Evolutionary conservation across 2,113 vertebrate species (phyloP).

Genomic region (Periophthalmus modestus): DNA sequence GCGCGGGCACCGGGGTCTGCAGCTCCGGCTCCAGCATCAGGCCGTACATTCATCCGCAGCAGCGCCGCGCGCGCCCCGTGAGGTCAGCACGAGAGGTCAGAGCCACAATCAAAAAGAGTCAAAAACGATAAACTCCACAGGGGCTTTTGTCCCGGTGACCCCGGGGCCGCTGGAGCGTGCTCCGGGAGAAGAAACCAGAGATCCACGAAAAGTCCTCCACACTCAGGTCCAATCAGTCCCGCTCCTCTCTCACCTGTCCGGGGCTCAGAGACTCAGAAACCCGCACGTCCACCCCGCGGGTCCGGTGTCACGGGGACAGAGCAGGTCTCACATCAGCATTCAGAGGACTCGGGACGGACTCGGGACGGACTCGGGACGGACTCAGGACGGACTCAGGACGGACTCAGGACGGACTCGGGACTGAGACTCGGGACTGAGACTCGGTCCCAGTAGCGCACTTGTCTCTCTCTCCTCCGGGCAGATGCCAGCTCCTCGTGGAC

Average conservation of each 20-base stretch:
- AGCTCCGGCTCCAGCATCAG: constrained; percentile 99
- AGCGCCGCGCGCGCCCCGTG: not conserved
- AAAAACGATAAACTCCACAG: not conserved
- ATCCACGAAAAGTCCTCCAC: not conserved
- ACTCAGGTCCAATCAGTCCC: not conserved
- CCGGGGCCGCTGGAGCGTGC: too few species aligned
- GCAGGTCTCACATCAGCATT: not conserved
- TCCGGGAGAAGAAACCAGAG: not conserved
- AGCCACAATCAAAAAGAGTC: not conserved
- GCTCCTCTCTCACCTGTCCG: not conserved
- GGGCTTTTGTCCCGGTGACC: not conserved
- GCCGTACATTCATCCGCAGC: constrained; percentile 88
- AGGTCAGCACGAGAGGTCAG: not conserved
- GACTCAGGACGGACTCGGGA: too few species aligned
- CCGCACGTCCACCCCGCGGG: not conserved
- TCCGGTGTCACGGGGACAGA: not conserved
- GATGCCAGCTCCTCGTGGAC: too few species aligned
- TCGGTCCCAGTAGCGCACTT: too few species aligned
- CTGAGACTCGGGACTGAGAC: too few species aligned
- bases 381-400: too few species aligned
- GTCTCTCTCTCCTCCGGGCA: too few species aligned
- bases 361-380: too few species aligned
- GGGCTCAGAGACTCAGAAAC: not conserved
- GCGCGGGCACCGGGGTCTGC: constrained; percentile 89
- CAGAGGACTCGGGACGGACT: not conserved